phyloP scores from a whole-genome alignment of 92 coral and sea anemone species.

The Meandrina meandrites region DNA sequence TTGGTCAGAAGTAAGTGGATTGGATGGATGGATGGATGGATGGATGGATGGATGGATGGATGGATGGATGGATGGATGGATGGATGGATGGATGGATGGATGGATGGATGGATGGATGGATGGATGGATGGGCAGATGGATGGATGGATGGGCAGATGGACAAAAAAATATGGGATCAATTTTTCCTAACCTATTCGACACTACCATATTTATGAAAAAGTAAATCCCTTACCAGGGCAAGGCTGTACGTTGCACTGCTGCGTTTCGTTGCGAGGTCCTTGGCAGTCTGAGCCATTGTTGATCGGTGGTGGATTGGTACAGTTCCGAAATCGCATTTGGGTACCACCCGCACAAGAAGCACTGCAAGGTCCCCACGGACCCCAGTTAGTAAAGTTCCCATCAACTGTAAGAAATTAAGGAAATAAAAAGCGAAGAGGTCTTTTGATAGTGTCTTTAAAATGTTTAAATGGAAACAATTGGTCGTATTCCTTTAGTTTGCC shows the following conservation, averaged over 20 bases:
- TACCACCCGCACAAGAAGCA: constrained; percentile 34
- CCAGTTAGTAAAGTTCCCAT: constrained; percentile 39
- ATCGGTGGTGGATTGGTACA: constrained; percentile 46
- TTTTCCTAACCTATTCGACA: neutral
- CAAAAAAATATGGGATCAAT: neutral
- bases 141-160: neutral
- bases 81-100: neutral
- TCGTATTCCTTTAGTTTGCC: neutral
- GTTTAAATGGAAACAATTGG: neutral
- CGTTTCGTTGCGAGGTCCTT: constrained; percentile 27
- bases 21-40: no score
- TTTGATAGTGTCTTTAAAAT: neutral
- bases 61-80: neutral
- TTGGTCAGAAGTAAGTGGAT: no score
- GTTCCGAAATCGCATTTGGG: constrained; percentile 31
- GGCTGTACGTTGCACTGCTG: constrained; percentile 16
- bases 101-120: neutral
- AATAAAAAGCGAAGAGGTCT: neutral
- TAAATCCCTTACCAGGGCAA: constrained; percentile 38
- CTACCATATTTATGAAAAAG: neutral
- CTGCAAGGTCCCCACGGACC: constrained; percentile 41
- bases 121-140: neutral
- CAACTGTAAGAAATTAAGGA: constrained; percentile 23
- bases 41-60: neutral
- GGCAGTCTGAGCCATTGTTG: constrained; percentile 34